Evolutionary conservation across 1,140 invertebrate genomes (phyloP), one percentile per base, ranked within the genome.

Genomic region (Agrilus planipennis): DNA sequence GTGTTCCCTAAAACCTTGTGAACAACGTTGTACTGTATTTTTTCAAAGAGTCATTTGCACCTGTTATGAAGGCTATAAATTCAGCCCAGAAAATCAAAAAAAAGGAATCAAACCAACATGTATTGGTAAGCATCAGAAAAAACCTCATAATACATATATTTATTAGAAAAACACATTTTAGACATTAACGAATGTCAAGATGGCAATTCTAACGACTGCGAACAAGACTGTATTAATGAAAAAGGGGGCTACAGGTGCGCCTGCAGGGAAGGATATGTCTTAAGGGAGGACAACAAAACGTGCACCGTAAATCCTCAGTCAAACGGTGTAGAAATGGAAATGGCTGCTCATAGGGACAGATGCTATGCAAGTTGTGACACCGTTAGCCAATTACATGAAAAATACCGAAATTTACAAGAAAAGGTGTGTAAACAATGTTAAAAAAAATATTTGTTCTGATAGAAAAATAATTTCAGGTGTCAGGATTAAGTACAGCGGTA

Each of bases 111-210:
- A 69, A 15, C 34, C 34, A 7, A 11, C 17, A 4, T 36, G 34
- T 15, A n/a, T 22, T n/a, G 34, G 34, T 36, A 36, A 36, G 34
- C 23, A 6, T 7, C n/a, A 7, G n/a, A 25, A 25, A 25, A 25
- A n/a, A 25, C 23, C n/a, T 25, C 6, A n/a, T n/a, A 25, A 25
- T 25, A n/a, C n/a, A n/a, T n/a, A n/a, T 25, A 25, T 7, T 25
- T 25, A 6, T n/a, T n/a, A 25, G 23, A 25, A 14, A 9, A 32
- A 44, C 31, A 10, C n/a, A 36, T 47, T 50, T 15, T 42, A 80
- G 80, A 84, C 58, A 67, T 84, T 27, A 68, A 85, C 57, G 82
- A 85, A 57, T 85, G 82, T 51, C 50, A 55, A 4, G 60, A 63
- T n/a, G 61, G 68, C 39, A 77, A 72, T 23, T n/a, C n/a, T n/a